Evolutionary conservation across 2,113 vertebrate species (phyloP), one percentile per base, ranked within the genome.

Genomic region (Pycnonotus jocosus): DNA sequence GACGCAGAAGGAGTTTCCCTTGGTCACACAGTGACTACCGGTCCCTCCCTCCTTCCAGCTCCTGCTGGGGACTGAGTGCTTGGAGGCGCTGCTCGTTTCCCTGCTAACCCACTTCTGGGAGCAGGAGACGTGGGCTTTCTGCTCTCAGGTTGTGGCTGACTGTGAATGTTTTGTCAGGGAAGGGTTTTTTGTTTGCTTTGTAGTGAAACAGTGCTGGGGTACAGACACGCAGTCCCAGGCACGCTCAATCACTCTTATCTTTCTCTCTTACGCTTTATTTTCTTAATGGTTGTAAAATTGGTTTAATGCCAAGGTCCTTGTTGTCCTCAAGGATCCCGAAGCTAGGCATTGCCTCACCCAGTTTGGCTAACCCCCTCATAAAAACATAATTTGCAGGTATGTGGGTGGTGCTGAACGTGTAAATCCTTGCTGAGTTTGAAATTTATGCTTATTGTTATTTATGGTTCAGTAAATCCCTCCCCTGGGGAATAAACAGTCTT

Each of bases 211-310:
- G 62, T 60, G 33, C 62, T 38, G 9, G 50, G 81, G 25, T 54
- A 45, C 45, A 62, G 38, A 42, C 66, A 42, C 57, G 4, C 31
- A 10, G 64, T 80, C 45, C 66, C 3, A 18, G 54, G 37, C 42
- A 44, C 0, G 5, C 42, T 92, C 0, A 0, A 9, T 48, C 9
- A 0, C 37, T 71, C 23, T 58, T 56, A 47, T 61, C 33, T 68
- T 66, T 81, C 62, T 54, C 14, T 86, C 35, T 51, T 19, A 13
- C 0, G 6, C 24, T 72, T 48, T 66, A 44, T 81, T 78, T 56
- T 58, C 53, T 48, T 47, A 60, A 51, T 25, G 27, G 11, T 66
- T 50, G 51, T 84, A 53, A 78, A 81, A n/a, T 78, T 54, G 38
- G 21, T 57, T 83, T 61, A 77, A 37, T 3, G 4, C 45, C 69